Percentiles rank a stretch among this genome's conserved stretches.
Evolutionary conservation across 2,113 vertebrate species (phyloP).

Genomic region (Dissostichus mawsoni): DNA sequence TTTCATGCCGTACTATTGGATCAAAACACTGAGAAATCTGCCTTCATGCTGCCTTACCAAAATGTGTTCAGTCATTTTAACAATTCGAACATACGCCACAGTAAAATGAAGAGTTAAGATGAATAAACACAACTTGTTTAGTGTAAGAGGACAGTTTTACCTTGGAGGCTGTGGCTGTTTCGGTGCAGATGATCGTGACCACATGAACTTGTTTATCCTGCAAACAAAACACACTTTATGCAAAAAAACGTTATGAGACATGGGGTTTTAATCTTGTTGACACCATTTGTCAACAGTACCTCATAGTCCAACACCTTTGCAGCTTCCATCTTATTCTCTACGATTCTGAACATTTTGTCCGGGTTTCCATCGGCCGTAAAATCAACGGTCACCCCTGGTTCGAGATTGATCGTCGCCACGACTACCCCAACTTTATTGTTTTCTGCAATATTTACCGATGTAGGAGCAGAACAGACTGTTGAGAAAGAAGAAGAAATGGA

Average conservation of each 20-base stretch:
- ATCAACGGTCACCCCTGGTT: background rate
- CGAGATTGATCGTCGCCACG: background rate
- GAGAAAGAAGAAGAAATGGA: background rate
- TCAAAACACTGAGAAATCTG: too few species aligned
- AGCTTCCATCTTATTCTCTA: slow-evolving; percentile 19
- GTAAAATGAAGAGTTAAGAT: background rate
- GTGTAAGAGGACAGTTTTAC: slow-evolving; percentile 27
- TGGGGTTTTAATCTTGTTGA: background rate
- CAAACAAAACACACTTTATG: slow-evolving; percentile 1
- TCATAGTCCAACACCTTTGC: slow-evolving; percentile 69
- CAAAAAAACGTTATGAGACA: accelerated
- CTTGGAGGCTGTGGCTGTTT: accelerated
- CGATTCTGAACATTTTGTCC: slow-evolving; percentile 5
- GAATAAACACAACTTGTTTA: background rate
- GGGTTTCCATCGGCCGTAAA: background rate
- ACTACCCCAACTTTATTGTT: slow-evolving; percentile 5
- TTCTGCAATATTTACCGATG: accelerated
- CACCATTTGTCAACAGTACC: slow-evolving; percentile 48
- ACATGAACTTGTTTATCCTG: accelerated
- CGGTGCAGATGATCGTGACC: accelerated
- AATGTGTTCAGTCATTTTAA: background rate
- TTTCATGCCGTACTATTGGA: too few species aligned
- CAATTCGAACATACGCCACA: background rate
- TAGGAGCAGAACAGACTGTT: slow-evolving; percentile 47
- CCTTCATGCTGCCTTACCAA: too few species aligned